Conservation (phyloP, 2,888 invertebrate genomes). For the Fissipunctia ypsillon region DNA sequence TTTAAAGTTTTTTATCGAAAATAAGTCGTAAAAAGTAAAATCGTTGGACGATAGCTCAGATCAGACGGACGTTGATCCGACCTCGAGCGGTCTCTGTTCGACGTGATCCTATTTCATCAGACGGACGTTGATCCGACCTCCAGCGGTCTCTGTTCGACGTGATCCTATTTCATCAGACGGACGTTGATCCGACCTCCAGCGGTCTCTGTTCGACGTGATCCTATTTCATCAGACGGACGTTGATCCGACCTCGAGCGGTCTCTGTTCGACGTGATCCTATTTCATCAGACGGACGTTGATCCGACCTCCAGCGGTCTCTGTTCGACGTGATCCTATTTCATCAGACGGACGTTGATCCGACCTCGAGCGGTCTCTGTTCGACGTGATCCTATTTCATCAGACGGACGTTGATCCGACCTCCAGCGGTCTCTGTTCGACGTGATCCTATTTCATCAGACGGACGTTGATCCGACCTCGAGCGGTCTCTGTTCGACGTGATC, state of each 20-base stretch:
- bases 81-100: neutral
- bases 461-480: too few species aligned
- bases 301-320: neutral
- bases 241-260: neutral
- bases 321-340: too few species aligned
- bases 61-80: neutral
- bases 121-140: neutral
- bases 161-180: too few species aligned
- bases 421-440: neutral
- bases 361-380: neutral
- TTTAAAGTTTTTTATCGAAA: constrained; percentile 26
- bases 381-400: too few species aligned
- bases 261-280: neutral
- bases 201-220: neutral
- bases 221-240: neutral
- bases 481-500: neutral
- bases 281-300: neutral
- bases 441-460: too few species aligned
- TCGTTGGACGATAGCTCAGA: neutral
- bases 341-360: neutral
- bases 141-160: neutral
- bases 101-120: neutral
- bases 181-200: neutral
- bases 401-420: neutral
- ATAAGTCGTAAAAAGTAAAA: constrained; percentile 17